phyloP scores from a whole-genome alignment of 2,113 vertebrate species.

The Protobothrops flavoviridis region DNA sequence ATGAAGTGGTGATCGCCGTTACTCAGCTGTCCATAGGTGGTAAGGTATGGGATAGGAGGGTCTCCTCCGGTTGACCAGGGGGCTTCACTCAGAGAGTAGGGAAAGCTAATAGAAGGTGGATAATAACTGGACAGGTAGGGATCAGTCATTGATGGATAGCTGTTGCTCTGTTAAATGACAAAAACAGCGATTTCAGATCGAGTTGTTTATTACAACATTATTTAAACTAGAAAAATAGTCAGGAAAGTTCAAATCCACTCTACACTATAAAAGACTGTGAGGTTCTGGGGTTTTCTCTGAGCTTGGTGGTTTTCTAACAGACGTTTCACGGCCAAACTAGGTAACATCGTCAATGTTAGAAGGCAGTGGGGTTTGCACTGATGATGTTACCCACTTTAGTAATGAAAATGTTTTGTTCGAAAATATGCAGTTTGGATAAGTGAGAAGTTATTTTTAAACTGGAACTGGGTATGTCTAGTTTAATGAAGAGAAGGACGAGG shows the following conservation, averaged over 20 bases:
- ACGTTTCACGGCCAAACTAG: background rate
- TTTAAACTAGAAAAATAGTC: background rate
- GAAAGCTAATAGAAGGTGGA: slow-evolving; percentile 93
- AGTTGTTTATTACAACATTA: background rate
- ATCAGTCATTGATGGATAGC: slow-evolving; percentile 95
- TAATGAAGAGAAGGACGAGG: too few relatives aligned
- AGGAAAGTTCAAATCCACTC: background rate
- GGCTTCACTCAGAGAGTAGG: slow-evolving; percentile 92
- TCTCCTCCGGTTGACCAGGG: slow-evolving; percentile 96
- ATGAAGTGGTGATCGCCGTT: slow-evolving; percentile 95
- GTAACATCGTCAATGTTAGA: background rate
- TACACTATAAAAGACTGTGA: background rate
- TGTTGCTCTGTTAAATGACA: slow-evolving; percentile 83
- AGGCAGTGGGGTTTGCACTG: background rate
- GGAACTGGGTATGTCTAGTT: too few relatives aligned
- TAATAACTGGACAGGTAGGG: slow-evolving; percentile 95
- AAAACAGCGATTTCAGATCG: slow-evolving; percentile 44
- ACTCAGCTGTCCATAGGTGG: slow-evolving; percentile 91
- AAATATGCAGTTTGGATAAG: too few relatives aligned
- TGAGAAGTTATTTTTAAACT: too few relatives aligned
- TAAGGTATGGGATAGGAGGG: slow-evolving; percentile 92
- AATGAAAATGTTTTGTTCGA: background rate
- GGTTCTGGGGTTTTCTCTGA: background rate
- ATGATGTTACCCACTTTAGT: background rate
- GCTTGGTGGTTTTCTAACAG: background rate